Percentiles rank a stretch among this genome's conserved stretches.
These are phyloP conservation scores for Dinoponera quadriceps DNA, from an alignment of 1,140 invertebrate species.

Conservation along the genomic window DNA sequence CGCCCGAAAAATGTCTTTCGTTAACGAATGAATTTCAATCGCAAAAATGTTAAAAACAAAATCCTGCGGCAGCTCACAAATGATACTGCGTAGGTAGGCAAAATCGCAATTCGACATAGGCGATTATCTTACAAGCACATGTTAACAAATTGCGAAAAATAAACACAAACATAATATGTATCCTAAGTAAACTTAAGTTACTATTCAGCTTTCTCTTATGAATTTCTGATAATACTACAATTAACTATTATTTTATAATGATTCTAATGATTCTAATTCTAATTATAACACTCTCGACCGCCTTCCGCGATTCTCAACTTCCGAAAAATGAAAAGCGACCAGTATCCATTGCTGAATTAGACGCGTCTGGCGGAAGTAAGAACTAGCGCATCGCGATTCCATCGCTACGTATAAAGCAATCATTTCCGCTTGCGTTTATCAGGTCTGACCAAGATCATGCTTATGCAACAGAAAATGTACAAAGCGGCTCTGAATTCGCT, in stretches of 20 bases:
- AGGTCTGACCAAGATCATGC: not conserved
- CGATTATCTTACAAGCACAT: not conserved
- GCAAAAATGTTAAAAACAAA: not conserved
- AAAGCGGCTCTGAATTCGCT: not conserved
- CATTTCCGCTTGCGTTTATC: constrained; percentile 15
- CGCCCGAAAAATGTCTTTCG: not conserved
- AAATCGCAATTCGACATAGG: not conserved
- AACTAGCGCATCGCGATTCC: not conserved
- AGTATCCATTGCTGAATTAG: not conserved
- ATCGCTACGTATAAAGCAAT: not conserved
- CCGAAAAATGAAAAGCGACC: not conserved
- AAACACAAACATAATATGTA: not conserved
- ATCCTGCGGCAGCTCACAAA: not conserved
- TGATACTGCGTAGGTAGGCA: not conserved
- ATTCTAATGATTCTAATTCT: not conserved
- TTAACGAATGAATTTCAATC: not conserved
- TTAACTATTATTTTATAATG: not conserved
- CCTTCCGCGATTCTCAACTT: not conserved
- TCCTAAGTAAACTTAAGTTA: constrained; percentile 5
- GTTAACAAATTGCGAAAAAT: too few species aligned
- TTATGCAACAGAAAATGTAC: not conserved
- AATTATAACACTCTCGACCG: not conserved
- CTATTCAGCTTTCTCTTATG: not conserved
- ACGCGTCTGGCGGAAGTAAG: not conserved
- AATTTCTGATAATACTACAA: constrained; percentile 7